Evolutionary conservation across 1,140 invertebrate species (phyloP), one percentile per base, ranked within the genome.

Genomic region (Ips typographus): DNA sequence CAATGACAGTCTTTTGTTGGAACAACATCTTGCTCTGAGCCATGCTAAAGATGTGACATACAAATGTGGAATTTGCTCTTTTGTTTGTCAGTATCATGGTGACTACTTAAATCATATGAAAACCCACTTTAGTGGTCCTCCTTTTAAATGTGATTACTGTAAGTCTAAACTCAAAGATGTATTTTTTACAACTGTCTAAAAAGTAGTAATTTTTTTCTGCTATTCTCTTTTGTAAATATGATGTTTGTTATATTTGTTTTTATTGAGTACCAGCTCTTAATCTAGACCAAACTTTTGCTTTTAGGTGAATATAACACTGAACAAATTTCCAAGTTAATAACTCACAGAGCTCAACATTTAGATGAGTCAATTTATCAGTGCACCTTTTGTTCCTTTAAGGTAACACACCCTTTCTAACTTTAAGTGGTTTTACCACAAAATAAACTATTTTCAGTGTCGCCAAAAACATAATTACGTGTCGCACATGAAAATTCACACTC

Each of bases 41-140:
- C 85, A 88, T 77, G 81, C 82, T 2, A 83, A 84, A 72, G 85
- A 86, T 77, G 82, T 85, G 8, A 84, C 85, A n/a, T 88, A 86
- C 71, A 83, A 84, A 60, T 90, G 89, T 79, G 82, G 84, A 41
- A 75, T 88, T 40, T 90, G 89, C 80, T 80, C 83, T 36, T 89
- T 88, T 79, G 84, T 85, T 43, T 87, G 86, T 70, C 84, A 85
- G 72, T 89, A 86, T 82, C 88, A 87, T 74, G 81, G 85, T 40
- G 82, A 85, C 68, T 90, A 88, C 77, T 87, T 87, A 73, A 79
- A 81, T 47, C 89, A 91, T 75, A 86, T 89, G 84, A 87, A 85
- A 74, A 80, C 75, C 37, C 87, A 89, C 78, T 89, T 87, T 77
- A 76, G 80, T 36, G 88, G 88, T 7, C 88, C 88, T 38, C 87